Conservation (phyloP, 2,113 vertebrate genomes). For the Crotalus viridis region DNA sequence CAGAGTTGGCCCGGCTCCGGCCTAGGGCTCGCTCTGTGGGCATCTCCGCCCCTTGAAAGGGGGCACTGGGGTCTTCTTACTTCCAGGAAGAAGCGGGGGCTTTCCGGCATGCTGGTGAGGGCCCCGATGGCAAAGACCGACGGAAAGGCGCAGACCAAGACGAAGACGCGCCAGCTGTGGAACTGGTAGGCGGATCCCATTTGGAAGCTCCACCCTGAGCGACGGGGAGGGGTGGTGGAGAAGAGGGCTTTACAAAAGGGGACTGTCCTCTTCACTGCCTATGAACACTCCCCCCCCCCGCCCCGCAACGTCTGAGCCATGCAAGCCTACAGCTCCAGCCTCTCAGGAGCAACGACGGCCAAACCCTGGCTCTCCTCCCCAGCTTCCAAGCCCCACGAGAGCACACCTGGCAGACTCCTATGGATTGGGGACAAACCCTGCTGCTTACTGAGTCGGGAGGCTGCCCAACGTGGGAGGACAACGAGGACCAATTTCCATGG, state of each 20-base stretch:
- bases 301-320: neutral
- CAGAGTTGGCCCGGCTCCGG: neutral
- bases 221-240: accelerated
- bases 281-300: neutral
- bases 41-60: neutral
- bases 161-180: constrained; percentile 98
- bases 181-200: constrained; percentile 99
- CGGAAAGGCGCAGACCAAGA: constrained; percentile 95
- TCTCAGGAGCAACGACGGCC: neutral
- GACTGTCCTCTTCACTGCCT: neutral
- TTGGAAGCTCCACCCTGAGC: constrained; percentile 95
- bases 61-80: constrained; percentile 57
- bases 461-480: neutral
- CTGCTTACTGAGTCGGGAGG: neutral
- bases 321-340: neutral
- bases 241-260: neutral
- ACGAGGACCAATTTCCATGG: too few species aligned
- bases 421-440: too few species aligned
- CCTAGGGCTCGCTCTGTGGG: neutral
- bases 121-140: constrained; percentile 92
- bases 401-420: accelerated
- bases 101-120: constrained; percentile 94
- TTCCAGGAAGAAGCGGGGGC: constrained; percentile 96
- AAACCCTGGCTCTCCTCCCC: neutral
- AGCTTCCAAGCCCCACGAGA: neutral